Evolutionary conservation across 2,113 vertebrate species (phyloP), one percentile per base, ranked within the genome.

Genomic region (Apus apus): DNA sequence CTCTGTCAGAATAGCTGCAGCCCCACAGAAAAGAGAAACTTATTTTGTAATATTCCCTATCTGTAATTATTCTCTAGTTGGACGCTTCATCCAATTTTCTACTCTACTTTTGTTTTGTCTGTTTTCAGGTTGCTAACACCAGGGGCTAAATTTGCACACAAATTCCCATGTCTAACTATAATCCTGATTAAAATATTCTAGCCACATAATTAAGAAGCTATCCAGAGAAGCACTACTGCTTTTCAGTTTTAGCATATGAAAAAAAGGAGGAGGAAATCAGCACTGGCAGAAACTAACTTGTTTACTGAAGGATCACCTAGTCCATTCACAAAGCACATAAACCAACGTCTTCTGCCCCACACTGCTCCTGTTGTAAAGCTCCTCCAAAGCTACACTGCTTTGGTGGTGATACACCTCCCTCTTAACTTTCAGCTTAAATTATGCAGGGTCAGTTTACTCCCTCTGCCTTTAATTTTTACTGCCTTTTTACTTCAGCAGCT

Each of bases 131-230:
- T 91, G 60, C 71, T 71, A 83, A 89, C 29, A 85, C 8, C 14
- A 71, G 56, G 74, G 43, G 43, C 30, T 91, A 43, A 50, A 67
- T 74, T 84, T 67, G 43, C 72, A 71, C 30, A 43, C 48, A 45
- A 67, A 91, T 51, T 80, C 58, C 86, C 51, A 88, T 19, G 16
- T 32, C 18, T 58, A 73, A 43, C 60, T 40, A 32, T 48, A 92
- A 70, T 17, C 34, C 38, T 48, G 56, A 90, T 75, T 84, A 81
- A 89, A 86, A 89, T 72, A 90, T 67, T 93, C 65, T 80, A 87
- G 46, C 34, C 26, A 57, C 7, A 48, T 65, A 90, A 90, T 80
- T 90, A 92, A 84, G 67, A 57, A 26, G 13, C 45, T 45, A 78
- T 48, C 30, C n/a, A 48, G 68, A 72, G 60, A 75, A 43, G 58